Evolutionary conservation across 2,113 vertebrate genomes (phyloP).

Genomic region (Conger conger): DNA sequence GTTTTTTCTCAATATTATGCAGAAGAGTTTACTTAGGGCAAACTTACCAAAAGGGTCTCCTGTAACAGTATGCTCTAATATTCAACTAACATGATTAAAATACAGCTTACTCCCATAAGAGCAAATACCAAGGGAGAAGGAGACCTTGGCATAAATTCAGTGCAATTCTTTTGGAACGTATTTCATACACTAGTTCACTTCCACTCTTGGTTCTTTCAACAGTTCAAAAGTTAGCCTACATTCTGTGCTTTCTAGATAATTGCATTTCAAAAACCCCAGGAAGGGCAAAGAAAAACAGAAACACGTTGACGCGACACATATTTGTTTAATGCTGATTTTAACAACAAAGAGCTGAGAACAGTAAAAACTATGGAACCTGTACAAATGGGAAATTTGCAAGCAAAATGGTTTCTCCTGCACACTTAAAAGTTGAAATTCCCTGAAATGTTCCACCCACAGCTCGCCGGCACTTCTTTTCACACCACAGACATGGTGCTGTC

Average conservation of each 20-base stretch:
- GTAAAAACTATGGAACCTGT: neutral
- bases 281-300: neutral
- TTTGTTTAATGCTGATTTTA: neutral
- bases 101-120: neutral
- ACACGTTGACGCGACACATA: neutral
- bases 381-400: neutral
- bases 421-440: neutral
- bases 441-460: neutral
- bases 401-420: neutral
- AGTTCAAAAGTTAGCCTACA: neutral
- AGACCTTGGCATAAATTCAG: neutral
- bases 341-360: neutral
- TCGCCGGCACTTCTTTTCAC: constrained; percentile 58
- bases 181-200: neutral
- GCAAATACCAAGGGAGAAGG: neutral
- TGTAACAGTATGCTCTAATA: neutral
- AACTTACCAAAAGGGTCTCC: neutral
- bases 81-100: neutral
- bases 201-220: neutral
- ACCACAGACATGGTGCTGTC: constrained; percentile 94
- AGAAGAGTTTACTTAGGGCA: neutral
- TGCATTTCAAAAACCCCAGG: neutral
- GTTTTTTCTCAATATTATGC: constrained; percentile 4
- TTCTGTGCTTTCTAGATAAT: neutral
- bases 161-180: neutral